Evolutionary conservation across 2,888 invertebrate species (phyloP).

Genomic region (Ennomos fuscantarius): DNA sequence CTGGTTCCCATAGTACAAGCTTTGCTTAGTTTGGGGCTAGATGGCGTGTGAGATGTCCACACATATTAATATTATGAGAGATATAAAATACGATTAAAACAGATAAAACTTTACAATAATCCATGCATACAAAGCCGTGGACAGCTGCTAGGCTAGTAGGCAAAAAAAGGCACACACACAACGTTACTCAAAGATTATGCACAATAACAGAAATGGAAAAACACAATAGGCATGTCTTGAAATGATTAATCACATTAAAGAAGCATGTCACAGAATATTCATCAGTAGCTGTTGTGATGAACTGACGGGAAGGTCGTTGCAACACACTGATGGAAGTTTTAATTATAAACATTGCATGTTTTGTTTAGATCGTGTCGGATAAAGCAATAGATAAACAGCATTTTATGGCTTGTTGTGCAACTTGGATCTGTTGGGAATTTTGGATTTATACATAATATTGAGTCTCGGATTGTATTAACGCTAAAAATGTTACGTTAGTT

Average conservation of each 20-base stretch:
- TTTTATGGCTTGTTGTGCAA: slow-evolving; percentile 30
- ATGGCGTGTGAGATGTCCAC: no score
- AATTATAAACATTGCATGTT: slow-evolving; percentile 37
- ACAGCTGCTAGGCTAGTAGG: no score
- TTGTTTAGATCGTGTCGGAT: slow-evolving; percentile 27
- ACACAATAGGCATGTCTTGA: slow-evolving; percentile 19
- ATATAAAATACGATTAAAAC: no score
- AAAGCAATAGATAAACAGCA: slow-evolving; percentile 25
- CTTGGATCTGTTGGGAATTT: slow-evolving; percentile 1
- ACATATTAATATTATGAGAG: no score
- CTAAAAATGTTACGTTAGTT: no score
- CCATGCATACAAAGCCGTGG: no score
- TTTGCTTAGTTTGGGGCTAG: no score
- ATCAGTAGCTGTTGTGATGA: slow-evolving; percentile 14
- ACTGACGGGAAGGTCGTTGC: slow-evolving; percentile 31
- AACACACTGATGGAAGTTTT: slow-evolving; percentile 33
- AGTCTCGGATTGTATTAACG: not conserved
- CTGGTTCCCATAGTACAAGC: no score
- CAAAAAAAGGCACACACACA: slow-evolving; percentile 11
- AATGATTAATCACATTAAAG: slow-evolving; percentile 28
- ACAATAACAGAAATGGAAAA: slow-evolving; percentile 17
- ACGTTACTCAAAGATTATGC: slow-evolving; percentile 26
- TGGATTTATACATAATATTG: no score
- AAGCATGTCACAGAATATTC: slow-evolving; percentile 16
- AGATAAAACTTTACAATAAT: no score